A percentile compares a stretch with the other conserved stretches of the same genome.
phyloP scores from a whole-genome alignment of 2,797 vertebrate genomes.

The Cottoperca gobio region DNA sequence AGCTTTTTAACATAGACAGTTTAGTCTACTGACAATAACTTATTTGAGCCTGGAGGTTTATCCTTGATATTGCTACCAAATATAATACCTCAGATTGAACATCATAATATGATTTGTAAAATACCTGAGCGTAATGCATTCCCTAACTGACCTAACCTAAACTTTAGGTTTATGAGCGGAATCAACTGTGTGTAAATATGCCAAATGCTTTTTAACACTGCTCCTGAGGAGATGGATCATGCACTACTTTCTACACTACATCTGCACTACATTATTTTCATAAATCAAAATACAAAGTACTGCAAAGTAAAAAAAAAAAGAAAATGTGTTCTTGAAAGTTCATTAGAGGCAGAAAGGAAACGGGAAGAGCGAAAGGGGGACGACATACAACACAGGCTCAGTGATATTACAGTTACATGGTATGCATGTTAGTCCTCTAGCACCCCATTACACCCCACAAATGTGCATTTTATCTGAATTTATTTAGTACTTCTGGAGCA shows the following conservation, averaged over 20 bases:
- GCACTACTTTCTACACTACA: too few species aligned
- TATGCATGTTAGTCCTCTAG: neutral
- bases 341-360: neutral
- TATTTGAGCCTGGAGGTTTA: slow-evolving; percentile 19
- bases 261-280: too few species aligned
- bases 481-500: neutral
- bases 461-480: neutral
- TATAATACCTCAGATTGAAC: slow-evolving; percentile 29
- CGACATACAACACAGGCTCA: neutral
- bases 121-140: slow-evolving; percentile 1
- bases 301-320: too few species aligned
- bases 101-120: slow-evolving; percentile 23
- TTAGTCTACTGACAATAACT: slow-evolving; percentile 24
- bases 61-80: slow-evolving; percentile 20
- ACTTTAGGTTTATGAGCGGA: slow-evolving; percentile 4
- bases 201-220: neutral
- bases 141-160: slow-evolving; percentile 3
- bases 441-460: neutral
- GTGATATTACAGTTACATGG: neutral
- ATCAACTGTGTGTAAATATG: neutral
- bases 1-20: slow-evolving; percentile 48
- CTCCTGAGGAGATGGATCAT: neutral
- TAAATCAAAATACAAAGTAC: neutral
- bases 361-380: neutral
- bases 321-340: neutral